Base-by-base conservation (phyloP, 2,888 invertebrate species). In the Lithophane leautieri region DNA sequence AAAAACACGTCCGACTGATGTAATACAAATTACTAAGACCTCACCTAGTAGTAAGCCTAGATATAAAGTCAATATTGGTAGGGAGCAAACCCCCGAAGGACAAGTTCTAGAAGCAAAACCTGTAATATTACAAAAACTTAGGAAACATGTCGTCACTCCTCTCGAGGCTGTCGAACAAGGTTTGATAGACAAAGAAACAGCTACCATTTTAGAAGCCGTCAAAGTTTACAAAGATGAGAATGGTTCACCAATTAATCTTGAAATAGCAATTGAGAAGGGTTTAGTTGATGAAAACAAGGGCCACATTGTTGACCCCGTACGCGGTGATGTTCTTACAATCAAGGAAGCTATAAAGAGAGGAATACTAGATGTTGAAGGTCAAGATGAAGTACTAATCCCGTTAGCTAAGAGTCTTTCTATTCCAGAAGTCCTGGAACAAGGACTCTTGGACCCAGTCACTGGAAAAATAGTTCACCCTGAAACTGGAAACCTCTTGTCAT, bases 391-490 rank as follows among this genome's bases (percentile, higher is more conserved):
- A 81, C 95, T 99, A 50, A 97, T 98, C 87, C 99, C 99, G 42
- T 94, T 98, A 78, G 98, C 98, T 63, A 97, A 97, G 91, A 98
- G 98, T 91, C 95, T 99, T 25, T 98, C 98, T 1, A 97, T 99
- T 86, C 98, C 98, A 16, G 98, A 98, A 94, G 97, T 99, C 63
- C 97, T 98, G 82, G 97, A 98, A 84, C 99, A 99, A 94, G 99
- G 99, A 67, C 97, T 99, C 52, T 97, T 99, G 85, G 98, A 98
- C 92, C 97, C 97, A 8, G 94, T 95, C 50, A 97, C 97, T 22
- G 97, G 97, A 81, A 98, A 98, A 94, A 97, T 98, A 78, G 97
- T 99, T 85, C 99, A 99, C 93, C 99, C 99, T 4, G 98, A 98
- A 95, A 98, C 98, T 40, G 99, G 99, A 4, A 97, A 97, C 85